Base-by-base conservation (phyloP, 1,140 invertebrate species). In the Drosophila athabasca region DNA sequence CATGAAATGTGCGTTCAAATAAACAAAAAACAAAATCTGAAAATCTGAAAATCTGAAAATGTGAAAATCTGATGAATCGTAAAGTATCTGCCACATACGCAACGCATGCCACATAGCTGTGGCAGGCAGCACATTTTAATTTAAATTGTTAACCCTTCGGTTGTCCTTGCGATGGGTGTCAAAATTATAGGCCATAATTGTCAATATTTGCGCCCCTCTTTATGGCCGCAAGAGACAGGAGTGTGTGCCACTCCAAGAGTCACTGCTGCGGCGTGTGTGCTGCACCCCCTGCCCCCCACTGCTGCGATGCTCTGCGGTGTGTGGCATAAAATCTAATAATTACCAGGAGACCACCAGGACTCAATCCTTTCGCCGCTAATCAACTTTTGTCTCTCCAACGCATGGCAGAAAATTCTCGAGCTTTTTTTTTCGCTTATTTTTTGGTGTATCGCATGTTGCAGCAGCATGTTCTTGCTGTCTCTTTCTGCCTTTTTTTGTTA, bases 141-240 rank as follows among this genome's bases (percentile, higher is more conserved):
- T 87, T 87, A 71, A 87, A 85, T 75, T 82, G 69, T 78, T 68
- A 87, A 76, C 82, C 82, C 82, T 88, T 87, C 79, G 79, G 62
- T 50, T 77, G 64, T 59, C 29, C 44, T 5, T n/a, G 41, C 55
- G 77, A 81, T 88, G 82, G 77, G 82, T 85, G 82, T 85, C 74
- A 74, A 13, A 85, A 85, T 85, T 85, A 85, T 87, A 88, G 82
- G 83, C 79, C 83, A 87, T 88, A 79, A 88, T 88, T 88, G 83
- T 88, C 83, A 87, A 87, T 87, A 87, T 87, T 88, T 87, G 76
- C 61, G 62, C 58, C 3, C 3, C 53, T 53, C 53, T 83, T 82
- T 88, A 79, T 49, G 65, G 49, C 57, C 8, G 61, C 53, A 61
- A 35, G 31, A 54, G 6, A 45, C 35, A 5, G 24, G 4, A 0